Evolutionary conservation across 2,797 vertebrate genomes (phyloP).

Genomic region (Kryptolebias ocellatus): DNA sequence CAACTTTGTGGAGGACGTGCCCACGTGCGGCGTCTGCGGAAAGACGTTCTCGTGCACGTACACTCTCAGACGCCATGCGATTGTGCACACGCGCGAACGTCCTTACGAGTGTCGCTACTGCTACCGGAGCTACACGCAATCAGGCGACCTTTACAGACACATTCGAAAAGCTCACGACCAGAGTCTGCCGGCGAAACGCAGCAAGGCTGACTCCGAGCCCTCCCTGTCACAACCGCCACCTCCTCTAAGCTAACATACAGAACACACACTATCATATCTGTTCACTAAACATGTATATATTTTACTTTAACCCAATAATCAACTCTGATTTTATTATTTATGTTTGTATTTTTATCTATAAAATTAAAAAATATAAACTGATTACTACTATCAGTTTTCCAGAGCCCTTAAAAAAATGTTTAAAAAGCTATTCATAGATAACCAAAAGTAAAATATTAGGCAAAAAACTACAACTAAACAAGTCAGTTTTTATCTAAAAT

Average conservation of each 20-base stretch:
- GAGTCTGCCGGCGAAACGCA: conserved; percentile 85
- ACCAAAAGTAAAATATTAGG: not conserved
- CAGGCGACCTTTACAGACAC: conserved; percentile 93
- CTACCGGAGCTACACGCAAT: conserved; percentile 95
- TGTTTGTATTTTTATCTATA: too few species aligned
- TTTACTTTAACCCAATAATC: too few species aligned
- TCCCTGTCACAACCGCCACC: conserved; percentile 53
- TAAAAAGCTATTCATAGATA: too few species aligned
- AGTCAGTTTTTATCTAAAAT: not conserved
- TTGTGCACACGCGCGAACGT: conserved; percentile 92
- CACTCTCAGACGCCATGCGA: conserved; percentile 91
- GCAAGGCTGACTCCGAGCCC: conserved; percentile 79
- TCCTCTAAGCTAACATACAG: conserved; percentile 57
- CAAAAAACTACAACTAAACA: not conserved
- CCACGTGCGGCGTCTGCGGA: conserved; percentile 91
- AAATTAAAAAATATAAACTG: too few species aligned
- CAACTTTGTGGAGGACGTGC: conserved; percentile 91
- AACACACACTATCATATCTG: not conserved
- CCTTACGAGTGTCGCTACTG: conserved; percentile 96
- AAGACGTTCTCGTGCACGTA: conserved; percentile 97
- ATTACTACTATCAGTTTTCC: too few species aligned
- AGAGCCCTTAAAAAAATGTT: too few species aligned
- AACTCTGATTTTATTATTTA: not conserved
- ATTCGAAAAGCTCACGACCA: conserved; percentile 93
- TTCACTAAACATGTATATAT: not conserved